Evolutionary conservation across 2,888 invertebrate species (phyloP), one percentile per base, ranked within the genome.

Genomic region (Cryptus viduatorius): DNA sequence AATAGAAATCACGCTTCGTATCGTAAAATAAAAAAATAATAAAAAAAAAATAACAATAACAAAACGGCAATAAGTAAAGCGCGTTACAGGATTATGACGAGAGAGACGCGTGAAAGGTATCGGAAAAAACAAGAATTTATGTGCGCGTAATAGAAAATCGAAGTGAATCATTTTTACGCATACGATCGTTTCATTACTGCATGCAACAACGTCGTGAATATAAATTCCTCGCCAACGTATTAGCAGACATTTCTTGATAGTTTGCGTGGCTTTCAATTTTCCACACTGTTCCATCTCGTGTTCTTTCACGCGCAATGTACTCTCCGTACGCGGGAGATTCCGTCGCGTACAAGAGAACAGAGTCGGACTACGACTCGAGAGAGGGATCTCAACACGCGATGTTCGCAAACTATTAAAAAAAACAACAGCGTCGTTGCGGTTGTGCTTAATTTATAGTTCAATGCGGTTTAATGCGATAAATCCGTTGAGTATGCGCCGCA

Each of bases 381-480:
- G 29, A 67, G 42, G 76, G 29, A 67, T 72, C 76, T 77, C 80
- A 67, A 77, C 76, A 77, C 79, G 79, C 83, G 79, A 83, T 84
- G 83, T 80, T 71, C 71, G 37, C 77, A 48, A 77, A 19, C 16
- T 68, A 50, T 77, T 77, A 48, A 48, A 48, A 84, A 84, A 84
- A 84, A 84, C 84, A 64, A 77, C 59, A 72, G 72, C 80, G 77
- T 71, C 80, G 77, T 83, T 76, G 72, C 77, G 42, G 61, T 37
- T 68, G 68, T 64, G 72, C 67, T 79, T 82, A 86, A 86, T 86
- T 86, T 86, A 86, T 83, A 79, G 82, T 82, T 82, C 73, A 78
- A 86, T 84, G 73, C 77, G 77, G 19, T 67, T 72, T 78, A 79
- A 78, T 73, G 78, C 79, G 77, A 86, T 86, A 82, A 86, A 86